A percentile compares a stretch with the other conserved stretches of the same genome.
These are phyloP conservation scores for Ptilodon capucinus DNA, from an alignment of 2,888 invertebrate genomes.

Conservation along the genomic window DNA sequence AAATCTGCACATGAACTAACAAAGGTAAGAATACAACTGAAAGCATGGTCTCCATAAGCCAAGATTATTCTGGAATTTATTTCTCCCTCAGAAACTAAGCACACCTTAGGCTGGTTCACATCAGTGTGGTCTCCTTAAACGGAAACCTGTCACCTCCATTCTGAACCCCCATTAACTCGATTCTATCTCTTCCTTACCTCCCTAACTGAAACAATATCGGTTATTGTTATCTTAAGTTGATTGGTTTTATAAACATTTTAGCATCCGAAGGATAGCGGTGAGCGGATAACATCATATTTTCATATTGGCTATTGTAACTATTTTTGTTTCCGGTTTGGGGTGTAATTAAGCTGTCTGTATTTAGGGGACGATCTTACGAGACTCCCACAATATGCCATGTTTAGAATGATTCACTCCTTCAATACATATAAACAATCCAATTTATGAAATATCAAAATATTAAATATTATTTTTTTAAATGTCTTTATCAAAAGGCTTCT, in stretches of 20 bases:
- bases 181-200: slow-evolving; percentile 20
- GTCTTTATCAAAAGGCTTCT: no score
- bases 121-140: slow-evolving; percentile 5
- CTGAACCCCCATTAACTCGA: slow-evolving; percentile 25
- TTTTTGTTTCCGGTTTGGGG: no score
- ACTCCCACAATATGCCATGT: no score
- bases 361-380: no score
- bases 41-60: no score
- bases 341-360: no score
- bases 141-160: slow-evolving; percentile 14
- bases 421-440: no score
- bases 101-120: slow-evolving; percentile 19
- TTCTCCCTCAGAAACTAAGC: not conserved
- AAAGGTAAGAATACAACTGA: no score
- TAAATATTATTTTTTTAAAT: no score
- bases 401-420: no score
- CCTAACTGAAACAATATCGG: slow-evolving; percentile 18
- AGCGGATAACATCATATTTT: slow-evolving; percentile 23
- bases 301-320: not conserved
- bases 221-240: slow-evolving; percentile 25
- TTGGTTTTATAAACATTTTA: slow-evolving; percentile 27
- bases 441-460: no score
- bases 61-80: not conserved
- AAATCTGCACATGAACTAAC: no score
- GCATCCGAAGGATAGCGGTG: slow-evolving; percentile 12